Evolutionary conservation across 2,797 vertebrate species (phyloP).

Genomic region (Erpetoichthys calabaricus): DNA sequence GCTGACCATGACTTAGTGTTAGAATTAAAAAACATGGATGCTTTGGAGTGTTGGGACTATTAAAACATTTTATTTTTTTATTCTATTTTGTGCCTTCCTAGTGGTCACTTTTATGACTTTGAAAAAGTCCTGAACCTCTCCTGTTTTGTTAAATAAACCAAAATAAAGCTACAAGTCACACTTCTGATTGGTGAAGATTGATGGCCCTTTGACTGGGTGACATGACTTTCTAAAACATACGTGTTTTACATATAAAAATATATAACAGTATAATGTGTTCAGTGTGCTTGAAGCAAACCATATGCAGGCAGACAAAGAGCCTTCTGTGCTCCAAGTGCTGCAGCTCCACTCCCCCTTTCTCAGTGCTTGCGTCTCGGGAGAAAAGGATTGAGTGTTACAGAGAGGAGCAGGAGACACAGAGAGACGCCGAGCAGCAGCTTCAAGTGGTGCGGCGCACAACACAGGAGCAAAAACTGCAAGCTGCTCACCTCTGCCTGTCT

Average conservation of each 20-base stretch:
- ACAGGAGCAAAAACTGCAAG: too few relatives aligned
- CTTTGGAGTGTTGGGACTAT: too few relatives aligned
- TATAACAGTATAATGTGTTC: slow-evolving; percentile 66
- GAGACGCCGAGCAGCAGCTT: slow-evolving; percentile 18
- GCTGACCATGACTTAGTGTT: too few relatives aligned
- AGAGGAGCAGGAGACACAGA: slow-evolving; percentile 10
- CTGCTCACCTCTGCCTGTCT: too few relatives aligned
- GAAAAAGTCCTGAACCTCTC: too few relatives aligned
- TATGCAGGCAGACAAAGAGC: slow-evolving; percentile 69
- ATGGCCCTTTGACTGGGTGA: slow-evolving; percentile 17
- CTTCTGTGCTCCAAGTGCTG: slow-evolving; percentile 55
- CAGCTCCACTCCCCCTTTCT: slow-evolving; percentile 35
- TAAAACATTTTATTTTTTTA: too few relatives aligned
- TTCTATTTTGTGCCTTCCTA: too few relatives aligned
- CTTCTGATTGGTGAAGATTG: slow-evolving; percentile 26
- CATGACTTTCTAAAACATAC: slow-evolving; percentile 30
- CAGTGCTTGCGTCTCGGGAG: slow-evolving; percentile 35
- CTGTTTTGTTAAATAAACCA: too few relatives aligned
- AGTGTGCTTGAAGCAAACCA: slow-evolving; percentile 71
- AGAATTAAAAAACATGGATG: too few relatives aligned
- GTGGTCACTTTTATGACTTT: too few relatives aligned
- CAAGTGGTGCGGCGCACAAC: neutral
- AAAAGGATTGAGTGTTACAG: slow-evolving; percentile 1
- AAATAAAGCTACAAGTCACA: too few relatives aligned
- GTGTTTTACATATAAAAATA: slow-evolving; percentile 60